A percentile compares a stretch with the other conserved stretches of the same genome.
These are phyloP conservation scores for Cotesia typhae DNA, from an alignment of 1,140 invertebrate genomes.

Conservation along the genomic window DNA sequence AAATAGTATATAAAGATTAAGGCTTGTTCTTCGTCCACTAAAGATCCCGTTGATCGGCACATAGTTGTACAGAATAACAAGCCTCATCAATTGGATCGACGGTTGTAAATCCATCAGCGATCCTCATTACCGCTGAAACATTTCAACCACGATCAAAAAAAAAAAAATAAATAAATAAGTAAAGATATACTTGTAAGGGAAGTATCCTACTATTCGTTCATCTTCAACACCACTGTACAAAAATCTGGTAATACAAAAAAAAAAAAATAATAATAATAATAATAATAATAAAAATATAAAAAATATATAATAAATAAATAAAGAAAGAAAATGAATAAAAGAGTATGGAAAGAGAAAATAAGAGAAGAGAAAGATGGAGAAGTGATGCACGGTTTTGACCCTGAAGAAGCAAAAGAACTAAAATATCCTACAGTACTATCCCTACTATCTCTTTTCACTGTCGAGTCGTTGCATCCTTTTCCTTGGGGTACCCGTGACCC, in stretches of 20 bases:
- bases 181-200: slow-evolving; percentile 12
- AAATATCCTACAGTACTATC: slow-evolving; percentile 24
- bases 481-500: slow-evolving; percentile 37
- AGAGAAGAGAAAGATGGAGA: slow-evolving; percentile 36
- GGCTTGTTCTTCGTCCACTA: neutral
- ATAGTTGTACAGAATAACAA: slow-evolving; percentile 17
- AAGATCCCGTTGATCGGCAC: slow-evolving; percentile 18
- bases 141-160: slow-evolving; percentile 23
- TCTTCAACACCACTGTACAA: slow-evolving; percentile 8
- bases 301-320: slow-evolving; percentile 21
- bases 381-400: slow-evolving; percentile 64
- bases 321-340: slow-evolving; percentile 32
- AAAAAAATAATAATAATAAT: too few relatives aligned
- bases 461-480: slow-evolving; percentile 42
- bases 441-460: slow-evolving; percentile 21
- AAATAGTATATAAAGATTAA: slow-evolving; percentile 6
- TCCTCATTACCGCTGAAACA: slow-evolving; percentile 25
- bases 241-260: slow-evolving; percentile 34
- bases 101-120: slow-evolving; percentile 30
- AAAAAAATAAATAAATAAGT: slow-evolving; percentile 29
- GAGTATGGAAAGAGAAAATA: slow-evolving; percentile 36
- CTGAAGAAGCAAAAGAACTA: slow-evolving; percentile 58
- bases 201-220: slow-evolving; percentile 15
- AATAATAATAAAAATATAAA: slow-evolving; percentile 8
- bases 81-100: slow-evolving; percentile 15